Base-by-base conservation (phyloP, 2,888 invertebrate species). In the Eumacrocentrus americanus region DNA sequence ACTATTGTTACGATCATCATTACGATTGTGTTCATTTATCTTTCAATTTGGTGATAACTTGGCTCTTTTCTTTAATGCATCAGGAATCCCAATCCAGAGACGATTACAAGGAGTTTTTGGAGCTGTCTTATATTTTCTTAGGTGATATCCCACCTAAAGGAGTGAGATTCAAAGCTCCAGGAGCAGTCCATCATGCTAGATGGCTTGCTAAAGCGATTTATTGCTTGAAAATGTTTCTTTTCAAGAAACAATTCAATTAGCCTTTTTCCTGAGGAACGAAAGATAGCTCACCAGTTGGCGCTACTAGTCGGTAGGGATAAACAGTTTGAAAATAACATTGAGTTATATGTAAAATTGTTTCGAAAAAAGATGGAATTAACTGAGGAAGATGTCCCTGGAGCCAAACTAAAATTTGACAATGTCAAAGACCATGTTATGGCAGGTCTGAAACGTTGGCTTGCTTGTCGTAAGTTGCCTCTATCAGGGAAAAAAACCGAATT, bases 281-380 rank as follows among this genome's bases (percentile, higher is more conserved):
- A 38, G 29, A 35, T 37, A 37, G 14, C 16, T 38, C 53, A 40
- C 38, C 29, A 53, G 59, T 14, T n/a, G 22, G 59, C 54, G 59
- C 53, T 59, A 54, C 16, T 47, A 48, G 54, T 60, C 40, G 60
- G 55, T 60, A 48, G 55, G 40, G 50, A 55, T 55, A 60, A 60
- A 60, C 44, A 48, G 14, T 35, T 3, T 6, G n/a, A 12, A 38
- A 35, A 16, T 16, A 16, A 48, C 42, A 34, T 55, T 25, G 16
- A 3, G 12, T 22, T 23, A 40, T 22, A 55, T 55, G 40, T 1
- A 12, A 60, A 60, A 55, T 9, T 40, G 23, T 7, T n/a, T 12
- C 12, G 9, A 12, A 38, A 50, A 50, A 50, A 48, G 40, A 51
- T 60, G 38, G 22, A 40, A 42, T 55, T 55, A 23, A 60, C 55